These are phyloP conservation scores for Cottus gobio DNA, from an alignment of 2,113 vertebrate genomes.

Conservation along the genomic window DNA sequence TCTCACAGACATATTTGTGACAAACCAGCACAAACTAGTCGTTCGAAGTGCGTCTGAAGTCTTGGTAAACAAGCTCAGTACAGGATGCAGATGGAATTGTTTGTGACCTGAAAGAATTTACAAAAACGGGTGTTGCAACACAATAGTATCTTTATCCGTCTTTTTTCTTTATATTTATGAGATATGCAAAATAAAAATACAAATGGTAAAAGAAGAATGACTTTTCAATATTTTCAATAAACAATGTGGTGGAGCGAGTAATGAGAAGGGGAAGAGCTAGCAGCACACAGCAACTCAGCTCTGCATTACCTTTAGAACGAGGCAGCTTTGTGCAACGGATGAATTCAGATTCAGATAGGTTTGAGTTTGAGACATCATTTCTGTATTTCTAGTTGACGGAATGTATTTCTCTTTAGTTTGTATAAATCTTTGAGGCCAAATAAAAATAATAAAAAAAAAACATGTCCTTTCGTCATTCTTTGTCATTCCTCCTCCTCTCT, in stretches of 20 bases:
- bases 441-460: not conserved
- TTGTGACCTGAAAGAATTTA: not conserved
- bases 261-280: not conserved
- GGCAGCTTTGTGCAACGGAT: too few relatives aligned
- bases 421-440: not conserved
- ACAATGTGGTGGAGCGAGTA: not conserved
- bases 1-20: constrained; percentile 50
- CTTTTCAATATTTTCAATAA: not conserved
- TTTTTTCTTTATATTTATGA: not conserved
- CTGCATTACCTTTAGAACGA: not conserved
- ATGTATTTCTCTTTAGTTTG: not conserved
- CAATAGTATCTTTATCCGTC: not conserved
- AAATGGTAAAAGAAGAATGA: not conserved
- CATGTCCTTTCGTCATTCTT: too few relatives aligned
- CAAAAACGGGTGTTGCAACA: too few relatives aligned
- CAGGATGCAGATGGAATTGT: not conserved
- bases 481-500: constrained; percentile 7
- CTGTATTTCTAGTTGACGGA: not conserved
- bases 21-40: not conserved
- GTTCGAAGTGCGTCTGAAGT: not conserved
- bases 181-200: not conserved
- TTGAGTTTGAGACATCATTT: not conserved
- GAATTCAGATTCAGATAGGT: too few relatives aligned
- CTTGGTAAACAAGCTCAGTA: not conserved
- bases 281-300: not conserved